Percentiles rank a stretch among this genome's conserved stretches.
These are phyloP conservation scores for Temnothorax unifasciatus DNA, from an alignment of 2,888 invertebrate genomes.

Conservation along the genomic window DNA sequence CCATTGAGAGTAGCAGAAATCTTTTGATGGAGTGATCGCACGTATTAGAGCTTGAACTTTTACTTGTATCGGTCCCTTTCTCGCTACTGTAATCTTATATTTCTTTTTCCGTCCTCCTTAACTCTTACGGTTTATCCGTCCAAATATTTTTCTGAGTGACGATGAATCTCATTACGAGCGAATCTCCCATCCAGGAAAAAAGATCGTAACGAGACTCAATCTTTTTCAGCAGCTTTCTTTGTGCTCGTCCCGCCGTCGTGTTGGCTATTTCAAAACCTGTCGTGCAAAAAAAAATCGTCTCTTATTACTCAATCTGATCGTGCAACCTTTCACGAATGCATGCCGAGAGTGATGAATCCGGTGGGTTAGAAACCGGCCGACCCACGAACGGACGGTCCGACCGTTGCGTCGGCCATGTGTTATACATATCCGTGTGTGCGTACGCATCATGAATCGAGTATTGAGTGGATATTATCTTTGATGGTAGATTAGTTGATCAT, in stretches of 20 bases:
- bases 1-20: not conserved
- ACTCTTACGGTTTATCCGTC: not conserved
- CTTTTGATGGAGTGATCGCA: not conserved
- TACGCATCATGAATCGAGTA: slow-evolving; percentile 59
- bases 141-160: slow-evolving; percentile 12
- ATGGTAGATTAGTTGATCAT: slow-evolving; percentile 60
- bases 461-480: slow-evolving; percentile 61
- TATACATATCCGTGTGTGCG: slow-evolving; percentile 56
- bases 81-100: not conserved
- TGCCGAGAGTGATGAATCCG: slow-evolving; percentile 65
- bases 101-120: not conserved
- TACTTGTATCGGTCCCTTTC: not conserved
- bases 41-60: not conserved
- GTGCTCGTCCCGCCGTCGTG: slow-evolving; percentile 60
- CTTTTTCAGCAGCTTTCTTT: slow-evolving; percentile 60
- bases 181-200: not conserved
- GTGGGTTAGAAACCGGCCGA: slow-evolving; percentile 59
- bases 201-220: not conserved
- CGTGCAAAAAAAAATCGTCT: slow-evolving; percentile 67
- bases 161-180: not conserved
- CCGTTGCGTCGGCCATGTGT: slow-evolving; percentile 29
- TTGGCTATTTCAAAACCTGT: slow-evolving; percentile 68
- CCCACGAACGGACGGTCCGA: slow-evolving; percentile 49
- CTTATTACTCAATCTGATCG: slow-evolving; percentile 69
- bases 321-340: slow-evolving; percentile 72